Conservation (phyloP, 1,140 invertebrate genomes). For the Apis mellifera region DNA sequence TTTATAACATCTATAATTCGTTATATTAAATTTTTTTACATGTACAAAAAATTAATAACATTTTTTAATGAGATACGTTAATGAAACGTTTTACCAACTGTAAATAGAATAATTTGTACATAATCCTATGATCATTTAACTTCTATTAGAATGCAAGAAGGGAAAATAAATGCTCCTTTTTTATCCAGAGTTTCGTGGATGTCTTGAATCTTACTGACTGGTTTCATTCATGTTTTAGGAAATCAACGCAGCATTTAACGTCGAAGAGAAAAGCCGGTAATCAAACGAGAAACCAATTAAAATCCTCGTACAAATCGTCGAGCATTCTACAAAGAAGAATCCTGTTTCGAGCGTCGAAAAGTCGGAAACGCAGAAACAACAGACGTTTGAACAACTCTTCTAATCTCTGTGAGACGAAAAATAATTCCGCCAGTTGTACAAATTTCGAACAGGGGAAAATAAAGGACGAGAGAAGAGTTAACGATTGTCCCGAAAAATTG, state of each 20-base stretch:
- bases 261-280: not conserved
- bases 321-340: slow-evolving; percentile 10
- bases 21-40: not conserved
- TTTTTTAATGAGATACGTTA: not conserved
- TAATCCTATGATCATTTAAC: not conserved
- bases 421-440: too few relatives aligned
- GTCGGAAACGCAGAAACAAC: not conserved
- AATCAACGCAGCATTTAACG: slow-evolving; percentile 3
- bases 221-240: slow-evolving; percentile 63
- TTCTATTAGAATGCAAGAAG: not conserved
- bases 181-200: not conserved
- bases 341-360: not conserved
- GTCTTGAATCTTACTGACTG: slow-evolving; percentile 16
- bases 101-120: not conserved
- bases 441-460: not conserved
- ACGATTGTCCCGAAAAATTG: not conserved
- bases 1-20: not conserved
- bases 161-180: not conserved
- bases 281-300: not conserved
- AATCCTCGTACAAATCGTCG: not conserved
- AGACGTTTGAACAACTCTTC: not conserved
- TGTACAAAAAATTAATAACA: not conserved
- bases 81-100: not conserved
- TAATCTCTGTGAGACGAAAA: not conserved
- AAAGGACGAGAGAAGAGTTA: not conserved